These are phyloP conservation scores for Cerastoderma edule DNA, from an alignment of 2,888 invertebrate genomes.

Conservation along the genomic window DNA sequence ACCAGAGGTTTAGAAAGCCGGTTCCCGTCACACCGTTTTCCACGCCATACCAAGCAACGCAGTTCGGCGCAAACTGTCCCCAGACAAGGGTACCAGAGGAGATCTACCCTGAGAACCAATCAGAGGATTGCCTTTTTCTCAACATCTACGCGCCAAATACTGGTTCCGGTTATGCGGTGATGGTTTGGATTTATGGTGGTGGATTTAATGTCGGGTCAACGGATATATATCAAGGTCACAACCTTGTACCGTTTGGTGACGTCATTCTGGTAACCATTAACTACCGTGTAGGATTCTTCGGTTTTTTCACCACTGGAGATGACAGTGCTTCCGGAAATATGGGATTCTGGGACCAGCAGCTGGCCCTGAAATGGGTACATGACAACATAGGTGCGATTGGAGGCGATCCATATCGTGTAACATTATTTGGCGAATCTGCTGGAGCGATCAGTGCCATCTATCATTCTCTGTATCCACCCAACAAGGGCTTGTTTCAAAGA, in stretches of 20 bases:
- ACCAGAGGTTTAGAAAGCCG: constrained; percentile 29
- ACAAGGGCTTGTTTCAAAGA: constrained; percentile 60
- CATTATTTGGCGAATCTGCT: constrained; percentile 75
- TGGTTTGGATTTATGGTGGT: constrained; percentile 97
- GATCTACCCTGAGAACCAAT: constrained; percentile 7
- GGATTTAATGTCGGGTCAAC: constrained; percentile 97
- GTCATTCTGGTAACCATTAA: constrained; percentile 97
- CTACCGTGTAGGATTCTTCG: constrained; percentile 95
- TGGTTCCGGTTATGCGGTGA: constrained; percentile 86
- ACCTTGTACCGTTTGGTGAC: constrained; percentile 93
- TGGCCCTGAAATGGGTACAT: constrained; percentile 96
- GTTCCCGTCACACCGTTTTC: constrained; percentile 1
- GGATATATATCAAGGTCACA: constrained; percentile 87
- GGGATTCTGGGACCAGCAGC: constrained; percentile 95
- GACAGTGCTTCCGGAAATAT: constrained; percentile 93
- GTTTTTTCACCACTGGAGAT: constrained; percentile 94
- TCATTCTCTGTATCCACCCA: constrained; percentile 68
- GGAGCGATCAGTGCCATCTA: constrained; percentile 65
- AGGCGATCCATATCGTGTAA: constrained; percentile 68
- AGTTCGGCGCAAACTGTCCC: constrained; percentile 23
- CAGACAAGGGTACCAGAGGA: constrained; percentile 15
- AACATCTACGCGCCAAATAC: constrained; percentile 94
- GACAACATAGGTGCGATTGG: constrained; percentile 89
- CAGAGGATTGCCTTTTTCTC: constrained; percentile 96
- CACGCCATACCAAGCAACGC: constrained; percentile 10